A percentile compares a stretch with the other conserved stretches of the same genome.
phyloP scores from a whole-genome alignment of 2,888 invertebrate genomes.

The Cephus runcator region DNA sequence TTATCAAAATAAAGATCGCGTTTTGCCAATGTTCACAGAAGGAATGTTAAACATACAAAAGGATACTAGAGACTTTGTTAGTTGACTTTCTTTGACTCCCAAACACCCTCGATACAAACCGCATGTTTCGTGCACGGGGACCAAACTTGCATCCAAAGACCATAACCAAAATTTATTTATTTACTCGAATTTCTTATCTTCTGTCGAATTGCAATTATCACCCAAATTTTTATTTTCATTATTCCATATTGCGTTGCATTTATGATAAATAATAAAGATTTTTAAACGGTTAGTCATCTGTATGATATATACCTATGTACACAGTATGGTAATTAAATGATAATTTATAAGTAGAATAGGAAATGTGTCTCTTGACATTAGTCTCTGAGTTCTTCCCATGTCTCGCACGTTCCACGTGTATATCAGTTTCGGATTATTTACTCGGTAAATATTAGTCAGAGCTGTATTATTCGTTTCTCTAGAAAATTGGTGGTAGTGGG shows the following conservation, averaged over 20 bases:
- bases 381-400: not conserved
- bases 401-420: not conserved
- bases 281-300: not conserved
- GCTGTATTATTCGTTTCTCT: not conserved
- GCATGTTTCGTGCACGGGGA: not conserved
- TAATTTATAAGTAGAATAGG: not conserved
- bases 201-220: not conserved
- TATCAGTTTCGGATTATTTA: not conserved
- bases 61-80: not conserved
- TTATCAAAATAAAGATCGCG: slow-evolving; percentile 25
- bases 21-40: slow-evolving; percentile 3
- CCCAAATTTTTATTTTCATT: not conserved
- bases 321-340: not conserved
- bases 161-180: no score
- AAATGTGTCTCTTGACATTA: not conserved
- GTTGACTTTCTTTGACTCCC: not conserved
- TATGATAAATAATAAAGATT: not conserved
- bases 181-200: not conserved
- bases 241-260: not conserved
- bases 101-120: not conserved
- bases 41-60: not conserved
- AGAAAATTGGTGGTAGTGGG: not conserved
- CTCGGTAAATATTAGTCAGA: not conserved
- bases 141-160: not conserved
- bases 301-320: not conserved